phyloP scores from a whole-genome alignment of 2,797 vertebrate species.

The Kryptolebias ocellatus region DNA sequence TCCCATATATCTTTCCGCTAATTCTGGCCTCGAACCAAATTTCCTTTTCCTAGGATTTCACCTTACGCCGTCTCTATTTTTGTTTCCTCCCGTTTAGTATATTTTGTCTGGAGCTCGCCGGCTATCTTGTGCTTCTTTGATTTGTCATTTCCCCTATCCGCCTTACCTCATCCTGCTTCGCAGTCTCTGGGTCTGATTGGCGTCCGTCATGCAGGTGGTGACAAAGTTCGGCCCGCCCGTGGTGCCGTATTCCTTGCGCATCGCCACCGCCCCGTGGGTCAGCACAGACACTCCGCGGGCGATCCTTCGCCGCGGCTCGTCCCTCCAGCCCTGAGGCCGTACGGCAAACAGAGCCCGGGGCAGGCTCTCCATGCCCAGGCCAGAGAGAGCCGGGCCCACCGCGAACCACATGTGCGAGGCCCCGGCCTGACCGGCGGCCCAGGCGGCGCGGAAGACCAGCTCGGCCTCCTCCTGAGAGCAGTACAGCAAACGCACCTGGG shows the following conservation, averaged over 20 bases:
- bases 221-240: constrained; percentile 89
- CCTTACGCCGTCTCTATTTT: constrained; percentile 28
- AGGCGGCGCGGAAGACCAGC: constrained; percentile 88
- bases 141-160: not conserved
- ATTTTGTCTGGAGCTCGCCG: constrained; percentile 28
- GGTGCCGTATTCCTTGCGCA: constrained; percentile 89
- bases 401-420: constrained; percentile 95
- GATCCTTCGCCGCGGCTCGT: constrained; percentile 88
- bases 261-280: constrained; percentile 91
- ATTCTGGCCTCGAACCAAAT: constrained; percentile 39
- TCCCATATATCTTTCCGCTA: constrained; percentile 42
- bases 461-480: constrained; percentile 94
- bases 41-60: constrained; percentile 31
- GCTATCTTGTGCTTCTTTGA: constrained; percentile 4
- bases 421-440: constrained; percentile 89
- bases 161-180: constrained; percentile 83
- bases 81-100: constrained; percentile 19
- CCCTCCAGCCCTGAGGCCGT: constrained; percentile 91
- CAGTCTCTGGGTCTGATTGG: constrained; percentile 87
- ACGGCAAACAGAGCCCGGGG: constrained; percentile 92
- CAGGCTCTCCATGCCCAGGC: constrained; percentile 84
- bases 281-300: constrained; percentile 92
- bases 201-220: constrained; percentile 90
- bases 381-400: constrained; percentile 89
- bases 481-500: constrained; percentile 92